phyloP scores from a whole-genome alignment of 2,888 invertebrate species.

The Malachius bipustulatus region DNA sequence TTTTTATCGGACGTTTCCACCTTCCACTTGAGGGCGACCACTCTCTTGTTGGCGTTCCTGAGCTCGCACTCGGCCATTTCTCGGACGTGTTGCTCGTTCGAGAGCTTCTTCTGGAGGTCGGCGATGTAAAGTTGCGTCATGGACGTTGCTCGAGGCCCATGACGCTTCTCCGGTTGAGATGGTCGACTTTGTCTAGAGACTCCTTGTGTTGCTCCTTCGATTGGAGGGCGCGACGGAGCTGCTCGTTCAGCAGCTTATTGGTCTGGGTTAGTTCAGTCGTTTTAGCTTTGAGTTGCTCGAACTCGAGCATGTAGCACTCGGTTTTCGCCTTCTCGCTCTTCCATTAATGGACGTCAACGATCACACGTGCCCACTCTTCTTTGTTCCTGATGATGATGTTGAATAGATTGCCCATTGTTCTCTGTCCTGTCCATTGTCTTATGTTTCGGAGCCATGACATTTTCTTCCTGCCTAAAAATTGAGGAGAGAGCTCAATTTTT shows the following conservation, averaged over 20 bases:
- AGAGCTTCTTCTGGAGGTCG: constrained; percentile 36
- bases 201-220: constrained; percentile 29
- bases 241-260: constrained; percentile 30
- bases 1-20: constrained; percentile 32
- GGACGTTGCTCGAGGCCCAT: constrained; percentile 41
- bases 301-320: constrained; percentile 32
- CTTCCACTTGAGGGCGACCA: constrained; percentile 30
- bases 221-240: constrained; percentile 36
- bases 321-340: constrained; percentile 39
- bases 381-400: constrained; percentile 1
- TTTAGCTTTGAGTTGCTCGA: constrained; percentile 38
- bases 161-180: constrained; percentile 51
- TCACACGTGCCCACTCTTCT: constrained; percentile 13
- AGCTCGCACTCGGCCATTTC: constrained; percentile 22
- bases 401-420: neutral
- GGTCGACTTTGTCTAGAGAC: constrained; percentile 45
- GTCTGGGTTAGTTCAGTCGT: constrained; percentile 35
- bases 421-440: constrained; percentile 2
- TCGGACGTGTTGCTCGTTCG: constrained; percentile 25
- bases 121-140: constrained; percentile 33
- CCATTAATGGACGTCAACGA: constrained; percentile 3
- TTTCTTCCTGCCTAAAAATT: neutral
- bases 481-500: neutral
- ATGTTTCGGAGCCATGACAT: constrained; percentile 1
- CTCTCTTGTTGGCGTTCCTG: constrained; percentile 18